phyloP scores from a whole-genome alignment of 37 sponge, comb jelly and placozoan genomes.

The Chondrosia reniformis region DNA sequence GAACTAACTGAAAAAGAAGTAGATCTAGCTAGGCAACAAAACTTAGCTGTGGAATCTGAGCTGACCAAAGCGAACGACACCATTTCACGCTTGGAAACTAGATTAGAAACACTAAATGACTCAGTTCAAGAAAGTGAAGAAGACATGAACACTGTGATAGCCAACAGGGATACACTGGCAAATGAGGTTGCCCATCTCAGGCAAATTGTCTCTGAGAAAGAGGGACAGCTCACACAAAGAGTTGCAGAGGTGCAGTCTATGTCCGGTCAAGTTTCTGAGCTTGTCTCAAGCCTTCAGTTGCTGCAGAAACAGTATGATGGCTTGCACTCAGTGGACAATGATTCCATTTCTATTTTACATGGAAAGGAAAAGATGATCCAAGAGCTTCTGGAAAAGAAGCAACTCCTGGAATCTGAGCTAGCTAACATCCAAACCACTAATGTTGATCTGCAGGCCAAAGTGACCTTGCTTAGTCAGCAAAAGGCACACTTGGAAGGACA shows the following conservation, averaged over 20 bases:
- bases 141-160: neutral
- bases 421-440: neutral
- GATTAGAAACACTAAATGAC: neutral
- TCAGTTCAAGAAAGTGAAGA: conserved; percentile 2
- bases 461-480: conserved; percentile 34
- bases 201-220: conserved; percentile 25
- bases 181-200: conserved; percentile 12
- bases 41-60: too few relatives aligned
- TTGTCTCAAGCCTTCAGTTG: conserved; percentile 16
- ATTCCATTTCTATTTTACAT: neutral
- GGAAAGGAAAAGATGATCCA: neutral
- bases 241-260: conserved; percentile 27
- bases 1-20: conserved; percentile 13
- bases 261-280: conserved; percentile 13
- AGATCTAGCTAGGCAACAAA: neutral
- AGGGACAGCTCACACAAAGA: conserved; percentile 32
- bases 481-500: conserved; percentile 57
- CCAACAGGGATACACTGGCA: neutral
- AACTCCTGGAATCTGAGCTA: conserved; percentile 8
- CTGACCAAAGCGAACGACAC: neutral
- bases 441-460: neutral
- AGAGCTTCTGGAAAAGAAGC: conserved; percentile 45
- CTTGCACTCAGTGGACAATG: conserved; percentile 22
- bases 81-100: neutral
- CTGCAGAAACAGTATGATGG: conserved; percentile 26